A percentile compares a stretch with the other conserved stretches of the same genome.
These are phyloP conservation scores for Strongylocentrotus purpuratus DNA, from an alignment of 35 echinoderm and acorn worm species.

Conservation along the genomic window DNA sequence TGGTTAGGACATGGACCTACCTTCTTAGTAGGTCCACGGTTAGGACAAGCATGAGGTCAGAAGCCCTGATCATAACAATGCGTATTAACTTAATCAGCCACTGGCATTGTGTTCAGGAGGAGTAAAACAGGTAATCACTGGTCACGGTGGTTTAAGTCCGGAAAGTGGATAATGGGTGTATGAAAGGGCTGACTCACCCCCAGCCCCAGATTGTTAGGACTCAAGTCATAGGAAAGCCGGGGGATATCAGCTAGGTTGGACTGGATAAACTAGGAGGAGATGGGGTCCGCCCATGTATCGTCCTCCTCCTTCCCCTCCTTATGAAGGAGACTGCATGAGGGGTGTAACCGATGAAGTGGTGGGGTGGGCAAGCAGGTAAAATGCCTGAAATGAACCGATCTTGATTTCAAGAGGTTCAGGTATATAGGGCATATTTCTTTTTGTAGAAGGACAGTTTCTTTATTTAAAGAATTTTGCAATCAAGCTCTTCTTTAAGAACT, in stretches of 20 bases:
- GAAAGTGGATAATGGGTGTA: slow-evolving; percentile 33
- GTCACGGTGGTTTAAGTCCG: not conserved
- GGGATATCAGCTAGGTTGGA: not conserved
- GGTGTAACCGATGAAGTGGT: not conserved
- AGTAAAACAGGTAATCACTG: not conserved
- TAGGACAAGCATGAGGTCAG: not conserved
- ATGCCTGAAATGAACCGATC: not conserved
- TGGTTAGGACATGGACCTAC: too few relatives aligned
- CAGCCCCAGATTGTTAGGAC: not conserved
- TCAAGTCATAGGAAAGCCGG: not conserved
- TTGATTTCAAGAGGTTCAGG: not conserved
- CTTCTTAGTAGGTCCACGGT: too few relatives aligned
- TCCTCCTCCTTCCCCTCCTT: not conserved
- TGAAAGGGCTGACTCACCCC: not conserved
- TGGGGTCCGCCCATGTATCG: not conserved
- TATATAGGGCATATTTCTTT: not conserved
- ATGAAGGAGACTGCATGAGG: not conserved
- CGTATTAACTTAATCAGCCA: not conserved
- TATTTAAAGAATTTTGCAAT: not conserved
- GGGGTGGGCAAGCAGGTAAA: not conserved
- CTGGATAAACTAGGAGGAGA: slow-evolving; percentile 8
- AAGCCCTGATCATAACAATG: not conserved
- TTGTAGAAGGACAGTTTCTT: not conserved
- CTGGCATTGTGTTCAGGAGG: not conserved
- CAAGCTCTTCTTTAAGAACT: not conserved